Evolutionary conservation across 2,888 invertebrate genomes (phyloP).

Genomic region (Caenorhabditis sp.): DNA sequence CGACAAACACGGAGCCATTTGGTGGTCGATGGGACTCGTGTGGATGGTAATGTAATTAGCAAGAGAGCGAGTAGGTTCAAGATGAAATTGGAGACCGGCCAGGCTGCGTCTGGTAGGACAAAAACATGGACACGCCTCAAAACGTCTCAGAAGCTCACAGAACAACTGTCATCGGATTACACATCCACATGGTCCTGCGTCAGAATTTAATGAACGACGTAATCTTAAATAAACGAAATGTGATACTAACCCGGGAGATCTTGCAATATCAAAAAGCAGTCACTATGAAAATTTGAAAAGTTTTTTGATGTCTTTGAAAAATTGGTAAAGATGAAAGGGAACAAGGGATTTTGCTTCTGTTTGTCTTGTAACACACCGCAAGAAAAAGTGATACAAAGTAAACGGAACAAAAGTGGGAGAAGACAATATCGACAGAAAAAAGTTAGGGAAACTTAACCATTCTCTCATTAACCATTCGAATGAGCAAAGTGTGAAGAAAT

Average conservation of each 20-base stretch:
- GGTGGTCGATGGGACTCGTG: not conserved
- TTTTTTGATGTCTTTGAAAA: slow-evolving; percentile 11
- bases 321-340: slow-evolving; percentile 17
- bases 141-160: too few relatives aligned
- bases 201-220: slow-evolving; percentile 21
- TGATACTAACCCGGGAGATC: slow-evolving; percentile 1
- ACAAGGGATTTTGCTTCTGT: slow-evolving; percentile 36
- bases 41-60: slow-evolving; percentile 43
- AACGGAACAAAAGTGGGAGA: slow-evolving; percentile 40
- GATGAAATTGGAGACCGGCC: slow-evolving; percentile 48
- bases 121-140: slow-evolving; percentile 16
- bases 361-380: slow-evolving; percentile 52
- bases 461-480: too few relatives aligned
- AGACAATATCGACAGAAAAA: too few relatives aligned
- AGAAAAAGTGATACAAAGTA: slow-evolving; percentile 43
- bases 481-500: not conserved
- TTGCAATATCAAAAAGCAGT: not conserved
- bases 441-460: too few relatives aligned
- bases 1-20: slow-evolving; percentile 32
- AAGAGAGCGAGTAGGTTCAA: not conserved
- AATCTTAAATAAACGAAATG: not conserved
- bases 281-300: not conserved
- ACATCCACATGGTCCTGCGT: slow-evolving; percentile 16
- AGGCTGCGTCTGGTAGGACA: slow-evolving; percentile 1
- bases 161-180: slow-evolving; percentile 32